Evolutionary conservation across 2,888 invertebrate species (phyloP).

Genomic region (Trachelus troglodyta): DNA sequence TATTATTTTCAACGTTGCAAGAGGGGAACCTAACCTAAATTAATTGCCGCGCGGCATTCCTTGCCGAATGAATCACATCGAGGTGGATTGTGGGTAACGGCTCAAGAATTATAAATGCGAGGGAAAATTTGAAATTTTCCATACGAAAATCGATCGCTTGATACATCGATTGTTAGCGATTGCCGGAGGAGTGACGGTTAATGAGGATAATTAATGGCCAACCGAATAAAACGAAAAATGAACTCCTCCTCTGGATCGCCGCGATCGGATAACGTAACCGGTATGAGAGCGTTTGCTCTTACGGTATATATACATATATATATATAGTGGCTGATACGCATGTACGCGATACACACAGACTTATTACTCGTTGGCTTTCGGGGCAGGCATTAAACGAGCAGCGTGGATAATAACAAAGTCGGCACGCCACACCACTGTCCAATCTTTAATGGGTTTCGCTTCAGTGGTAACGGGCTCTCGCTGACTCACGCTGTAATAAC

Average conservation of each 20-base stretch:
- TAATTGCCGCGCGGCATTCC: neutral
- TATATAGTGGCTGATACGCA: neutral
- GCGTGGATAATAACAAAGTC: conserved; percentile 7
- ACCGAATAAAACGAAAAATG: neutral
- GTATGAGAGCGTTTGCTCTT: neutral
- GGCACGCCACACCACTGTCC: conserved; percentile 28
- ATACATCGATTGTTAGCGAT: neutral
- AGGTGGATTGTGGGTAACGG: neutral
- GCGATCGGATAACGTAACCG: neutral
- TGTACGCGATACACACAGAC: neutral
- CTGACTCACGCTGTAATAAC: conserved; percentile 44
- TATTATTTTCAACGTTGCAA: neutral
- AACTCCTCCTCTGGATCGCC: neutral
- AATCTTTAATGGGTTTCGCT: conserved; percentile 40
- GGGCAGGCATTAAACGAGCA: neutral
- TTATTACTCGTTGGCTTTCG: neutral
- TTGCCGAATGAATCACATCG: neutral
- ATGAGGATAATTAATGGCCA: neutral
- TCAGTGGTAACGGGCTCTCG: conserved; percentile 32
- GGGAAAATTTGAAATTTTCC: neutral
- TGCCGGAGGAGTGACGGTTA: neutral
- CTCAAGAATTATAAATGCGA: neutral
- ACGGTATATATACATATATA: too few species aligned
- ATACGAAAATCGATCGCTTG: neutral
- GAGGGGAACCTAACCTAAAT: neutral